These are phyloP conservation scores for Phaethon lepturus DNA, from an alignment of 2,113 vertebrate species.

Conservation along the genomic window DNA sequence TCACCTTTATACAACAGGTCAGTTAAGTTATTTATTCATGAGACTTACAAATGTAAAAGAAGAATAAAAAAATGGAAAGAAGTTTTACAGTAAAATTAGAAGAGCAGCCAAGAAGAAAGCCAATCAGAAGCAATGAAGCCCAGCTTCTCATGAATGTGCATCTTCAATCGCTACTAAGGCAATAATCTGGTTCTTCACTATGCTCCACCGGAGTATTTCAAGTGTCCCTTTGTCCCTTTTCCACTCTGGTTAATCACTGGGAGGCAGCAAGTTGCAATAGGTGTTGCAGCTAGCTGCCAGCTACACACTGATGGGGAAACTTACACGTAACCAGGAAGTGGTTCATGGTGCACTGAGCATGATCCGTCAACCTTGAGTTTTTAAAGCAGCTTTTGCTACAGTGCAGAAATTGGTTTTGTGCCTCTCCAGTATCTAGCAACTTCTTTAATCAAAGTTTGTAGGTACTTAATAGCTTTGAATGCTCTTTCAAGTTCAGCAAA, in stretches of 20 bases:
- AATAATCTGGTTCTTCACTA: neutral
- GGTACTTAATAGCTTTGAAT: neutral
- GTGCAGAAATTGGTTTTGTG: neutral
- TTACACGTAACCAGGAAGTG: neutral
- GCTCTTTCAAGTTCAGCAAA: neutral
- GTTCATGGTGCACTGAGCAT: fast-evolving
- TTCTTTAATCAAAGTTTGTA: neutral
- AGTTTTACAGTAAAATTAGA: neutral
- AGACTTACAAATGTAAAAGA: neutral
- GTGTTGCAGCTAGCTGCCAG: neutral
- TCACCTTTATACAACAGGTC: neutral
- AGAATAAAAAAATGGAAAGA: neutral
- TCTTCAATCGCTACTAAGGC: neutral
- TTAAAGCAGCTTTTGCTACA: neutral
- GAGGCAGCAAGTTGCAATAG: neutral
- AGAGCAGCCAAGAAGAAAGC: neutral
- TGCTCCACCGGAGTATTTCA: neutral
- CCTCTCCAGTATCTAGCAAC: neutral
- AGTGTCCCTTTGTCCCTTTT: neutral
- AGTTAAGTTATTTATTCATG: neutral
- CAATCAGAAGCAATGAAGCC: neutral
- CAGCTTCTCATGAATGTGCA: fast-evolving
- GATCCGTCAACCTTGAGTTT: neutral
- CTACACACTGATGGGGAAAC: fast-evolving
- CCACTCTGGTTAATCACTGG: neutral